A percentile compares a stretch with the other conserved stretches of the same genome.
phyloP scores from a whole-genome alignment of 2,888 invertebrate species.

The Ophioninae sp. region DNA sequence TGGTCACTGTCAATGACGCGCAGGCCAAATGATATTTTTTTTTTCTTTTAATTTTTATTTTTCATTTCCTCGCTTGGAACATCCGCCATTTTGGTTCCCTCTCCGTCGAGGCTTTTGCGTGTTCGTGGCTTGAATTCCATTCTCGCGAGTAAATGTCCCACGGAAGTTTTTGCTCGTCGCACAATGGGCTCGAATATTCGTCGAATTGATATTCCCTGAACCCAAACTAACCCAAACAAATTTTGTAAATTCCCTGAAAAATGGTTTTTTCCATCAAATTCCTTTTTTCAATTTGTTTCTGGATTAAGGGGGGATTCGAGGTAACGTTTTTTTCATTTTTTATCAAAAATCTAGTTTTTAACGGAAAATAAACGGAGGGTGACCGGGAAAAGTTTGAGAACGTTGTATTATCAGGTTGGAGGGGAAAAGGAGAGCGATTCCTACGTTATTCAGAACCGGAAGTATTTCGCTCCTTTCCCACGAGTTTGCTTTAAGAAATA shows the following conservation, averaged over 20 bases:
- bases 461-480: constrained; percentile 52
- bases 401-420: constrained; percentile 26
- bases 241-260: too few relatives aligned
- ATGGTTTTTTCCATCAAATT: too few relatives aligned
- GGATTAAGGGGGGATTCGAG: not conserved
- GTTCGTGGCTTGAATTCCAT: not conserved
- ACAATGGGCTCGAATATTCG: too few relatives aligned
- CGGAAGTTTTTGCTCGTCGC: not conserved
- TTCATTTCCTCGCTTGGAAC: not conserved
- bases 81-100: constrained; percentile 11
- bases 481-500: constrained; percentile 44
- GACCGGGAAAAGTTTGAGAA: not conserved
- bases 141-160: not conserved
- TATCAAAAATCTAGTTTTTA: not conserved
- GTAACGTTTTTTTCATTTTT: not conserved
- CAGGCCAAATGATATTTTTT: not conserved
- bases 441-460: constrained; percentile 43
- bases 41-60: too few relatives aligned
- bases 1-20: constrained; percentile 29
- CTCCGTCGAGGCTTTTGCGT: not conserved
- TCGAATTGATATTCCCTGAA: not conserved
- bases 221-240: not conserved
- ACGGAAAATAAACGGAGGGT: not conserved
- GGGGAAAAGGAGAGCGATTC: constrained; percentile 49
- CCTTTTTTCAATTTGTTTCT: too few relatives aligned